These are phyloP conservation scores for Cuculus canorus DNA, from an alignment of 2,797 vertebrate species.

Conservation along the genomic window DNA sequence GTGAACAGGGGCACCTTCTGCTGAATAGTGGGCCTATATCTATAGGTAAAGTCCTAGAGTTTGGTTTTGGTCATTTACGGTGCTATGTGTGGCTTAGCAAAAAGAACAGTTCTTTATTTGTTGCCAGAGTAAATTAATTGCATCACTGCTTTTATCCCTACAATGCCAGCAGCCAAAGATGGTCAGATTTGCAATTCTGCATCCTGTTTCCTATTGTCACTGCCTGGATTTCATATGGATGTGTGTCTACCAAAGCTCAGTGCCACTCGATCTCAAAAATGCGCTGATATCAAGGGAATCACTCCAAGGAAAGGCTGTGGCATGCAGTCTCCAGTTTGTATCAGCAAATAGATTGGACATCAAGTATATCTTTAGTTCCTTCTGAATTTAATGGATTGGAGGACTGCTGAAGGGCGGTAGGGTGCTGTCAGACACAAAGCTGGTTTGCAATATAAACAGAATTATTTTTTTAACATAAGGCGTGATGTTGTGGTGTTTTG, in stretches of 20 bases:
- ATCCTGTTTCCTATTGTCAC: not conserved
- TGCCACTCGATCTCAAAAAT: not conserved
- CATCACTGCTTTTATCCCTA: not conserved
- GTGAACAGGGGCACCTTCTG: too few relatives aligned
- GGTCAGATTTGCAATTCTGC: not conserved
- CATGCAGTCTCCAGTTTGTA: not conserved
- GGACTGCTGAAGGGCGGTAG: not conserved
- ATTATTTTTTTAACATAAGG: conserved; percentile 23
- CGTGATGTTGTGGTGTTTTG: conserved; percentile 27
- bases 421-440: conserved; percentile 19
- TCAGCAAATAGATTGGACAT: not conserved
- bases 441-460: conserved; percentile 27
- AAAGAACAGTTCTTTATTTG: not conserved
- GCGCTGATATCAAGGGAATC: not conserved
- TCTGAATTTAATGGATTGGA: not conserved
- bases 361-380: not conserved
- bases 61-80: not conserved
- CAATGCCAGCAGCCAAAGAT: not conserved
- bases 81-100: not conserved
- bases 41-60: not conserved
- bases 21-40: not conserved
- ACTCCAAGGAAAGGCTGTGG: not conserved
- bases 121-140: not conserved
- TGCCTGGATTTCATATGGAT: not conserved
- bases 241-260: not conserved